Evolutionary conservation across 2,113 vertebrate genomes (phyloP).

Genomic region (Capreolus pygargus): DNA sequence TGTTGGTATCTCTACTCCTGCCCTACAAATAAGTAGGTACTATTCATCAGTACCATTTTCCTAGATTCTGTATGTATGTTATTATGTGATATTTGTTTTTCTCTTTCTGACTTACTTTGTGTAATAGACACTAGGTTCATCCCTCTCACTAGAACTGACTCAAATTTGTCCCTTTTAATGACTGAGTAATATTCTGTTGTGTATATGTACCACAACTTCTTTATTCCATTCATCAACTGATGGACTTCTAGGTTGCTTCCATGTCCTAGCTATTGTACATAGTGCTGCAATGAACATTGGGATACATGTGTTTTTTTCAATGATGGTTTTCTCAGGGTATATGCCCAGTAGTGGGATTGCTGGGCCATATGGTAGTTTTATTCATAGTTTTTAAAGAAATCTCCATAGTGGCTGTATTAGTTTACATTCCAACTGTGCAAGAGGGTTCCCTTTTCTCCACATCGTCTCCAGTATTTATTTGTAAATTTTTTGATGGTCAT

Average conservation of each 20-base stretch:
- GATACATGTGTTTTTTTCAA: background rate
- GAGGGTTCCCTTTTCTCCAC: background rate
- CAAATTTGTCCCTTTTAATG: background rate
- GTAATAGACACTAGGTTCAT: background rate
- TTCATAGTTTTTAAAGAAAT: background rate
- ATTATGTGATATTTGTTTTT: background rate
- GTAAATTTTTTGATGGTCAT: background rate
- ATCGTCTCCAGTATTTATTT: background rate
- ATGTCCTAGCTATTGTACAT: background rate
- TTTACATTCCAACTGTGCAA: background rate
- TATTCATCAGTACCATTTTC: background rate
- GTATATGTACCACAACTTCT: background rate
- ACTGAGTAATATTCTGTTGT: background rate
- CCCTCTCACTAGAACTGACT: background rate
- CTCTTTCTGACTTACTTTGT: background rate
- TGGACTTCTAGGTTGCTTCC: background rate
- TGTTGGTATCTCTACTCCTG: background rate
- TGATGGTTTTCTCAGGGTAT: background rate
- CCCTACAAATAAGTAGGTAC: background rate
- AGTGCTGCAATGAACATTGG: background rate
- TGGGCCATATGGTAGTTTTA: background rate
- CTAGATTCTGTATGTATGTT: background rate
- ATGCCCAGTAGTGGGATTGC: background rate
- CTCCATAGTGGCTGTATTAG: background rate
- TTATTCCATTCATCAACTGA: background rate